These are phyloP conservation scores for Nesometra sesokonis DNA, from an alignment of 35 echinoderm and acorn worm genomes.

Conservation along the genomic window DNA sequence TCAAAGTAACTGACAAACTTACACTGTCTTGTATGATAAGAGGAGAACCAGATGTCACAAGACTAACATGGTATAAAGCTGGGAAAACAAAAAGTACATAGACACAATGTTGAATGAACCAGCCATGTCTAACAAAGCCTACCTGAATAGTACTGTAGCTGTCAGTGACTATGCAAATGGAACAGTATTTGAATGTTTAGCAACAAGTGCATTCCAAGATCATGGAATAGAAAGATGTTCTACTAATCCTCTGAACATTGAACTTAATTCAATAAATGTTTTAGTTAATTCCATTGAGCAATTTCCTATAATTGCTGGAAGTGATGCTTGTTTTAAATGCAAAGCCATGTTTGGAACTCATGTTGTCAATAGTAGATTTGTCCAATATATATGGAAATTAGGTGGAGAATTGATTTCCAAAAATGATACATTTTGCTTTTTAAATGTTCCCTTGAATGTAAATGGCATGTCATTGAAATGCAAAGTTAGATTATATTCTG, in stretches of 20 bases:
- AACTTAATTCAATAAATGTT: neutral
- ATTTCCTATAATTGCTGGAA: neutral
- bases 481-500: neutral
- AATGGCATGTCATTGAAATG: neutral
- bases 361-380: neutral
- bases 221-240: neutral
- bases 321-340: neutral
- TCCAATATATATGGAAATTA: neutral
- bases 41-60: neutral
- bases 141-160: neutral
- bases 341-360: neutral
- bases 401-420: neutral
- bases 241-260: neutral
- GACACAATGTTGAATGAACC: too few species aligned
- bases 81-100: too few species aligned
- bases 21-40: neutral
- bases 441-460: neutral
- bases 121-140: neutral
- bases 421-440: neutral
- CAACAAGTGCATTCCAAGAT: neutral
- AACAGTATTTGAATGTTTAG: neutral
- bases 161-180: neutral
- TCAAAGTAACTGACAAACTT: neutral
- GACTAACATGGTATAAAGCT: neutral
- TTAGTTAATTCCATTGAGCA: neutral